A percentile compares a stretch with the other conserved stretches of the same genome.
Evolutionary conservation across 2,888 invertebrate genomes (phyloP).

Genomic region (Nomada lathburiana): DNA sequence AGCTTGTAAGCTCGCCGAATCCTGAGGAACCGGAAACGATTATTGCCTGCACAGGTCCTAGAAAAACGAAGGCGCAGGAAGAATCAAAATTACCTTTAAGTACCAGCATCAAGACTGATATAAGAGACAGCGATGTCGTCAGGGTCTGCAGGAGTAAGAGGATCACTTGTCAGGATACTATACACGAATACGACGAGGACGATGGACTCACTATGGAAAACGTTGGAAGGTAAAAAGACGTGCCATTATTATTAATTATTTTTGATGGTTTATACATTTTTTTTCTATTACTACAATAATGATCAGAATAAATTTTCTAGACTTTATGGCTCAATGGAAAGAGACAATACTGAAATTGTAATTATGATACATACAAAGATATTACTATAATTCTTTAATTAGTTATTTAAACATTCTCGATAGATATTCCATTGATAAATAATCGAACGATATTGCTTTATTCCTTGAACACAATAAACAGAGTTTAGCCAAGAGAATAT

Average conservation of each 20-base stretch:
- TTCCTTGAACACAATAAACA: too few species aligned
- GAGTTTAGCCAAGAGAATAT: too few species aligned
- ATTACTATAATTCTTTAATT: too few species aligned
- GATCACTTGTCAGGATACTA: constrained; percentile 78
- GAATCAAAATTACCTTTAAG: constrained; percentile 79
- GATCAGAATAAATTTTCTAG: too few species aligned
- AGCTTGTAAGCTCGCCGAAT: constrained; percentile 73
- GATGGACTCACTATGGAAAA: constrained; percentile 80
- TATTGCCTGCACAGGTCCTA: constrained; percentile 40
- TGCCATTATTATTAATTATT: too few species aligned
- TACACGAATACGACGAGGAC: constrained; percentile 78
- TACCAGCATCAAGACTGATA: constrained; percentile 76
- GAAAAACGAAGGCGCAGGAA: constrained; percentile 56
- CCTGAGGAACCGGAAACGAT: constrained; percentile 53
- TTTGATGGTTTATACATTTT: background rate
- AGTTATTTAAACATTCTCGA: too few species aligned
- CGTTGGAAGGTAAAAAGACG: constrained; percentile 77
- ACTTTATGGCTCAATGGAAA: too few species aligned
- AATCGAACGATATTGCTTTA: too few species aligned
- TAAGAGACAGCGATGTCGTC: constrained; percentile 70
- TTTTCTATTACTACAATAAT: too few species aligned
- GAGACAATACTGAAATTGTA: too few species aligned
- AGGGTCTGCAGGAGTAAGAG: constrained; percentile 75
- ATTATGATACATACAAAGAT: too few species aligned
- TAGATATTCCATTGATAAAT: too few species aligned